These are phyloP conservation scores for Sarcophaga caerulescens DNA, from an alignment of 2,888 invertebrate species.

Conservation along the genomic window DNA sequence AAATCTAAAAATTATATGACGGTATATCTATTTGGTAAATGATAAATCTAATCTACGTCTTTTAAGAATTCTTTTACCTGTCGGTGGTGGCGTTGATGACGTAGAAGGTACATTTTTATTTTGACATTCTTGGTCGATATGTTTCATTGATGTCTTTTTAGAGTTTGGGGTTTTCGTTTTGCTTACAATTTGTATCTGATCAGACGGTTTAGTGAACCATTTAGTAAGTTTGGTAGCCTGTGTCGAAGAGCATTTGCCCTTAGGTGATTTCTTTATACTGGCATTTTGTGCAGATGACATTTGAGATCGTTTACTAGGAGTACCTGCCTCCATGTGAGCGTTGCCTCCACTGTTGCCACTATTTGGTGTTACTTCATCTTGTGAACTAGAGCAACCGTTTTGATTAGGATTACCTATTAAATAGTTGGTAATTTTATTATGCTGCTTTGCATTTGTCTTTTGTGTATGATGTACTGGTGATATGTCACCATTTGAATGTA, in stretches of 20 bases:
- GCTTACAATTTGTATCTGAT: background rate
- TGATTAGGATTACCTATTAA: slow-evolving; percentile 73
- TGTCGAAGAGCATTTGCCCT: slow-evolving; percentile 74
- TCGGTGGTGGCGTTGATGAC: slow-evolving; percentile 11
- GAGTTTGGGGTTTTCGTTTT: slow-evolving; percentile 24
- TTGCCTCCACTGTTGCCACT: slow-evolving; percentile 41
- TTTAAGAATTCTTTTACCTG: slow-evolving; percentile 61
- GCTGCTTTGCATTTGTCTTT: slow-evolving; percentile 68
- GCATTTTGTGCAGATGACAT: slow-evolving; percentile 52
- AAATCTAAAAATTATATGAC: too few relatives aligned
- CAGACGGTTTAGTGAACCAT: slow-evolving; percentile 74
- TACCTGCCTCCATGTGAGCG: slow-evolving; percentile 55
- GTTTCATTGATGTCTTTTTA: slow-evolving; percentile 49
- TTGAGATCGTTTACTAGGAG: slow-evolving; percentile 66
- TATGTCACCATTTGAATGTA: slow-evolving; percentile 76
- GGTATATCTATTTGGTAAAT: slow-evolving; percentile 60
- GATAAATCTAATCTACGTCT: slow-evolving; percentile 71
- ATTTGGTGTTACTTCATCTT: slow-evolving; percentile 45
- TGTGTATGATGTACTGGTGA: slow-evolving; percentile 74
- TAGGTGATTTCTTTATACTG: slow-evolving; percentile 76
- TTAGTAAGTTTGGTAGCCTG: slow-evolving; percentile 78
- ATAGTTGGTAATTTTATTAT: slow-evolving; percentile 79
- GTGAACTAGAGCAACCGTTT: slow-evolving; percentile 43
- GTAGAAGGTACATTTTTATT: background rate
- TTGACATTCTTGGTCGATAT: slow-evolving; percentile 10